phyloP scores from a whole-genome alignment of 2,888 invertebrate genomes.

The Drosophila maculinotata region DNA sequence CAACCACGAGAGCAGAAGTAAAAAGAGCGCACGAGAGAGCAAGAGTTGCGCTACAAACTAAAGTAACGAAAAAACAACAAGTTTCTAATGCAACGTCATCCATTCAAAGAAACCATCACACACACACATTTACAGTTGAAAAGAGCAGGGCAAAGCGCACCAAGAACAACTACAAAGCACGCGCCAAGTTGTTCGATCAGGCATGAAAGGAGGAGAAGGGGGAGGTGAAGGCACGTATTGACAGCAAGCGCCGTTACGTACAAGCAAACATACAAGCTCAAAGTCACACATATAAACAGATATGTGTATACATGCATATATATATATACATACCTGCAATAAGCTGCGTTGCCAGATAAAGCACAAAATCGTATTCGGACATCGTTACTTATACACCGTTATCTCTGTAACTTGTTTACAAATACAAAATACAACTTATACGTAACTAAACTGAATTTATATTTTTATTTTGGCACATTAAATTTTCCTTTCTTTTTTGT shows the following conservation, averaged over 20 bases:
- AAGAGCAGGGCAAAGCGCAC: conserved; percentile 33
- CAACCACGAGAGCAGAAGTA: conserved; percentile 19
- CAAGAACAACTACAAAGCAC: conserved; percentile 39
- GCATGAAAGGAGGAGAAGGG: conserved; percentile 10
- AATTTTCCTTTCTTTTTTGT: conserved; percentile 27
- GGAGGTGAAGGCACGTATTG: conserved; percentile 49
- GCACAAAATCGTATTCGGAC: conserved; percentile 57
- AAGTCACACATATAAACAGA: background rate
- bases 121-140: conserved; percentile 22
- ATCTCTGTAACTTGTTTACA: conserved; percentile 63
- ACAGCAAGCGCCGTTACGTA: conserved; percentile 31
- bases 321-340: conserved; percentile 63
- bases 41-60: conserved; percentile 42
- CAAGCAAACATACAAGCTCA: conserved; percentile 16
- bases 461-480: conserved; percentile 60
- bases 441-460: conserved; percentile 53
- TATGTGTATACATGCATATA: conserved; percentile 20
- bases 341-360: conserved; percentile 69
- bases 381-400: conserved; percentile 60
- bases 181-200: conserved; percentile 31
- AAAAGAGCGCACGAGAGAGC: conserved; percentile 10
- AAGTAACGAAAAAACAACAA: conserved; percentile 60
- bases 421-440: conserved; percentile 53
- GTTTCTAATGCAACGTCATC: conserved; percentile 71
- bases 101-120: conserved; percentile 71